Percentiles rank a stretch among this genome's conserved stretches.
phyloP scores from a whole-genome alignment of 2,113 vertebrate genomes.

The Gorsachius goisagi region DNA sequence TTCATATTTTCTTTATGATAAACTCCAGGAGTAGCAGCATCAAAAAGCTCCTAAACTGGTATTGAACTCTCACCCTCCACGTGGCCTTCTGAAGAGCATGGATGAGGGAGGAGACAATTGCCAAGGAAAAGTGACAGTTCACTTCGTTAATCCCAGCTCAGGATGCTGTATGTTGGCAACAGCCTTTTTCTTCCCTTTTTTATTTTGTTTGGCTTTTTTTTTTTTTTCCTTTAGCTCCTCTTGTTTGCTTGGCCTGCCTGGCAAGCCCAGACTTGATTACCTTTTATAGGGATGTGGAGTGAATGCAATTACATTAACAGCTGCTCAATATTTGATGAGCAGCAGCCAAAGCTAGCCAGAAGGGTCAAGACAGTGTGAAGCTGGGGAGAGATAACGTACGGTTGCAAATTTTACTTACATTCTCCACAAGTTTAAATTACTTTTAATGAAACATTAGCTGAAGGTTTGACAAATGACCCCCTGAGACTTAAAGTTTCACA shows the following conservation, averaged over 20 bases:
- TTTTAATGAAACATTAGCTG: conserved; percentile 54
- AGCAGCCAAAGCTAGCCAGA: not conserved
- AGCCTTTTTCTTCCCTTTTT: not conserved
- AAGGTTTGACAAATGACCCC: conserved; percentile 51
- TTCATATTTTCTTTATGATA: not conserved
- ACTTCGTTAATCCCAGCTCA: not conserved
- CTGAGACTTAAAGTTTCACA: conserved; percentile 41
- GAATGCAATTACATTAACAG: conserved; percentile 35
- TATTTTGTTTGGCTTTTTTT: too few relatives aligned
- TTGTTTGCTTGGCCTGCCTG: not conserved
- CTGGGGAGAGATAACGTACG: not conserved
- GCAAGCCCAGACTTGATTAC: not conserved
- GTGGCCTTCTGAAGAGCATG: not conserved
- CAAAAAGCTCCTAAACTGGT: not conserved
- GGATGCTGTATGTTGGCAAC: not conserved
- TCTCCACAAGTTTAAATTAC: conserved; percentile 50
- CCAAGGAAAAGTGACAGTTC: not conserved
- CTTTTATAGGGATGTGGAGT: not conserved
- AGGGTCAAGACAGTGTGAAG: conserved; percentile 31
- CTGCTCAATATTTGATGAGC: conserved; percentile 56
- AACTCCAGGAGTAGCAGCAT: not conserved
- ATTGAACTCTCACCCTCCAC: not conserved
- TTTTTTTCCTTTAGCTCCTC: not conserved
- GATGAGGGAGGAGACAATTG: not conserved
- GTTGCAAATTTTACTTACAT: conserved; percentile 40